Evolutionary conservation across 2,797 vertebrate species (phyloP).

Genomic region (Onychomys leucogaster): DNA sequence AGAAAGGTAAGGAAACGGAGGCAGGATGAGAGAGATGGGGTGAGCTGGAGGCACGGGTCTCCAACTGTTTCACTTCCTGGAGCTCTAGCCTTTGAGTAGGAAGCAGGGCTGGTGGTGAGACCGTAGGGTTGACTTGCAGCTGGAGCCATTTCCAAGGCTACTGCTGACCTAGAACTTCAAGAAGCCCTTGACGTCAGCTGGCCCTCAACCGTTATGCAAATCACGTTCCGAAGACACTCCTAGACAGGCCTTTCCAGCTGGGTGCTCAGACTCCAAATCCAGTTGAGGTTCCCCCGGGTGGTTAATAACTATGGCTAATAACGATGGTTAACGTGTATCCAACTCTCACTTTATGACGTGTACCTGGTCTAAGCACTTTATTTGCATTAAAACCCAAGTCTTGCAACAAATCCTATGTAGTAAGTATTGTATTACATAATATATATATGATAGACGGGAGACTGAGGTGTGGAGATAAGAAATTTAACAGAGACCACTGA

Average conservation of each 20-base stretch:
- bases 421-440: not conserved
- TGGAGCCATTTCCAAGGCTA: slow-evolving; percentile 75
- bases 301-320: slow-evolving; percentile 27
- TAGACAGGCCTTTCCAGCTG: slow-evolving; percentile 69
- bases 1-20: slow-evolving; percentile 67
- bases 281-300: slow-evolving; percentile 31
- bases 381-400: slow-evolving; percentile 48
- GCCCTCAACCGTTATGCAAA: slow-evolving; percentile 80
- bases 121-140: slow-evolving; percentile 66
- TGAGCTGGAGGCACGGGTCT: slow-evolving; percentile 55
- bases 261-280: slow-evolving; percentile 22
- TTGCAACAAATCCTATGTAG: not conserved
- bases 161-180: slow-evolving; percentile 64
- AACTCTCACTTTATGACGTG: slow-evolving; percentile 57
- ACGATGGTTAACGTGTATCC: not conserved
- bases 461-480: not conserved
- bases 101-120: slow-evolving; percentile 66
- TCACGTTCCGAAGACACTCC: slow-evolving; percentile 65
- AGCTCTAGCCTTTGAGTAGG: slow-evolving; percentile 64
- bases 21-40: slow-evolving; percentile 33
- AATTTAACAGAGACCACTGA: slow-evolving; percentile 9
- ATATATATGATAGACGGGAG: slow-evolving; percentile 7
- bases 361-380: slow-evolving; percentile 45
- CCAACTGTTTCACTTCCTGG: slow-evolving; percentile 81
- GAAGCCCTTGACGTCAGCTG: slow-evolving; percentile 73